A percentile compares a stretch with the other conserved stretches of the same genome.
phyloP scores from a whole-genome alignment of 2,113 vertebrate species.

The Pandion haliaetus region DNA sequence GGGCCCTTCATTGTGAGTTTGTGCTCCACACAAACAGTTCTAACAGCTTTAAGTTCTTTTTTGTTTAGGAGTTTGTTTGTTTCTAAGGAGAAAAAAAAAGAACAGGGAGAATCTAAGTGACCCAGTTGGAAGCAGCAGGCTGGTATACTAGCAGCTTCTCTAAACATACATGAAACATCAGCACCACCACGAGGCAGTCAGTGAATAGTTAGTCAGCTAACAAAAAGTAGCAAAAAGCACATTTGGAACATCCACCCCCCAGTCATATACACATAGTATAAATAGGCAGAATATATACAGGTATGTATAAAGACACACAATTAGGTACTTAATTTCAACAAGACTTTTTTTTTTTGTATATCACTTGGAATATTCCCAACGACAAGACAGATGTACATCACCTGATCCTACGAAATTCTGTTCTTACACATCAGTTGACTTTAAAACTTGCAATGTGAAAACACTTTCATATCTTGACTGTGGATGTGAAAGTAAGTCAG shows the following conservation, averaged over 20 bases:
- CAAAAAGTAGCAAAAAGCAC: accelerated
- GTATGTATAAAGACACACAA: accelerated
- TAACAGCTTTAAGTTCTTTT: not conserved
- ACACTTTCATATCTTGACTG: not conserved
- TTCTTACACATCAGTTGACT: accelerated
- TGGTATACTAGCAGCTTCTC: accelerated
- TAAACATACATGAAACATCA: not conserved
- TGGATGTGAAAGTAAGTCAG: not conserved
- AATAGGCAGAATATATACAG: accelerated
- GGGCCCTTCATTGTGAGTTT: not conserved
- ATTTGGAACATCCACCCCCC: accelerated
- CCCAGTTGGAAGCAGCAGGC: conserved; percentile 13
- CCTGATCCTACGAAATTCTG: not conserved
- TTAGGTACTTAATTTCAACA: accelerated
- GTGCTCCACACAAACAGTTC: not conserved
- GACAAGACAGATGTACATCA: no score
- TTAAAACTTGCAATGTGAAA: not conserved
- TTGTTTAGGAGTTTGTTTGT: not conserved
- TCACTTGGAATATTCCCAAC: not conserved
- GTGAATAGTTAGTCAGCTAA: accelerated
- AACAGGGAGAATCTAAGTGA: not conserved
- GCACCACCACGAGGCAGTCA: conserved; percentile 62
- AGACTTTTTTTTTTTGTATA: not conserved
- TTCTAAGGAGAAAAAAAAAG: not conserved
- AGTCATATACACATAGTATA: accelerated